These are phyloP conservation scores for Eulithis prunata DNA, from an alignment of 2,888 invertebrate genomes.

Conservation along the genomic window DNA sequence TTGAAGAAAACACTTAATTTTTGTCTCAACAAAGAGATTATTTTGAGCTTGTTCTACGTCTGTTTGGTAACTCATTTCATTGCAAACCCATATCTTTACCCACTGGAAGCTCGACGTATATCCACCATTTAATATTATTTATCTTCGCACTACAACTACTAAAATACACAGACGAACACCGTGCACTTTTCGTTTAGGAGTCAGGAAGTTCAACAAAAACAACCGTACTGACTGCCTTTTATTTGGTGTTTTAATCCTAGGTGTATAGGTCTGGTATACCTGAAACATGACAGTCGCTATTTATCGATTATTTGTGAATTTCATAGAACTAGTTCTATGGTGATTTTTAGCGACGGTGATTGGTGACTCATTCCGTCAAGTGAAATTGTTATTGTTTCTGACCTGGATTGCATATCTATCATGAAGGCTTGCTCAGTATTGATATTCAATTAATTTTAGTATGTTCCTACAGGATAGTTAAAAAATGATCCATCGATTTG, in stretches of 20 bases:
- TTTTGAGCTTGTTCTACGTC: not conserved
- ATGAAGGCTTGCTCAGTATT: not conserved
- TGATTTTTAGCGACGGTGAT: constrained; percentile 4
- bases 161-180: constrained; percentile 1
- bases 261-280: not conserved
- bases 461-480: not conserved
- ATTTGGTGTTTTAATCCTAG: not conserved
- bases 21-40: not conserved
- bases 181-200: not conserved
- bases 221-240: not conserved
- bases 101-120: not conserved
- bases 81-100: not conserved
- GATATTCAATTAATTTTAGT: not conserved
- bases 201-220: constrained; percentile 10
- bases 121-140: not conserved
- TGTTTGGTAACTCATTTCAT: not conserved
- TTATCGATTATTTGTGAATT: constrained; percentile 5
- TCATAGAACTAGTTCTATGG: constrained; percentile 5
- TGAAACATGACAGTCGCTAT: constrained; percentile 3
- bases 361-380: constrained; percentile 28
- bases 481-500: not conserved
- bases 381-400: constrained; percentile 12
- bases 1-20: not conserved
- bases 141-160: not conserved
- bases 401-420: not conserved